phyloP scores from a whole-genome alignment of 2,797 vertebrate genomes.

The Acanthurus lineatus region DNA sequence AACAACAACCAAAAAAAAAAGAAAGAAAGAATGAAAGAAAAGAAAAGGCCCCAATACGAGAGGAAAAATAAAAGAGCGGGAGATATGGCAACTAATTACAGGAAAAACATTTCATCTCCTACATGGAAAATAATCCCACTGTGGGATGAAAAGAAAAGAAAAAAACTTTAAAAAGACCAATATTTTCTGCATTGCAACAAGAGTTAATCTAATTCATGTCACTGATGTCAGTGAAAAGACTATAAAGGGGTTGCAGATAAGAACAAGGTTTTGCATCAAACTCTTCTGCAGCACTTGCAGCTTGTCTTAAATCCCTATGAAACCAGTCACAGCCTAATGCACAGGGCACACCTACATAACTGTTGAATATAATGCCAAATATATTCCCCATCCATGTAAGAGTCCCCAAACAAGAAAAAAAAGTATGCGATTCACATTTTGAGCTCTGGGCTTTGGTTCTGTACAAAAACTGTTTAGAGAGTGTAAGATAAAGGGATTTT shows the following conservation, averaged over 20 bases:
- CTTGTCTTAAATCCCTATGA: conserved; percentile 35
- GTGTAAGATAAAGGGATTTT: conserved; percentile 54
- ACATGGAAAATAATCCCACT: conserved; percentile 70
- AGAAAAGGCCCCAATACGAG: conserved; percentile 46
- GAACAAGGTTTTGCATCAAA: conserved; percentile 49
- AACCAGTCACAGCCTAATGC: conserved; percentile 17
- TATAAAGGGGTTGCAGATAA: conserved; percentile 47
- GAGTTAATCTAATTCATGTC: conserved; percentile 66
- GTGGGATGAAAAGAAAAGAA: conserved; percentile 56
- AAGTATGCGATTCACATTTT: conserved; percentile 40
- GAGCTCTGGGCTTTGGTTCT: conserved; percentile 31
- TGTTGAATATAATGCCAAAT: conserved; percentile 31
- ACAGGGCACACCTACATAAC: conserved; percentile 12
- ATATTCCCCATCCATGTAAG: conserved; percentile 17
- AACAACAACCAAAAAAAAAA: conserved; percentile 35
- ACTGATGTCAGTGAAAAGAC: conserved; percentile 50
- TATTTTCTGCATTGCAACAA: conserved; percentile 51
- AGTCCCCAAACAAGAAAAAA: conserved; percentile 20
- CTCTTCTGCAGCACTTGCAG: conserved; percentile 14
- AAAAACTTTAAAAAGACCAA: conserved; percentile 58
- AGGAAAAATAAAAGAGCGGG: conserved; percentile 61
- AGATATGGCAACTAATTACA: conserved; percentile 81
- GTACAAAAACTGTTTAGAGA: conserved; percentile 44
- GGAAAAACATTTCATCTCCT: conserved; percentile 69
- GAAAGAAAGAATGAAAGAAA: conserved; percentile 9